A percentile compares a stretch with the other conserved stretches of the same genome.
Conservation (phyloP, 2,888 invertebrate genomes). For the Sinotaia quadrata region DNA sequence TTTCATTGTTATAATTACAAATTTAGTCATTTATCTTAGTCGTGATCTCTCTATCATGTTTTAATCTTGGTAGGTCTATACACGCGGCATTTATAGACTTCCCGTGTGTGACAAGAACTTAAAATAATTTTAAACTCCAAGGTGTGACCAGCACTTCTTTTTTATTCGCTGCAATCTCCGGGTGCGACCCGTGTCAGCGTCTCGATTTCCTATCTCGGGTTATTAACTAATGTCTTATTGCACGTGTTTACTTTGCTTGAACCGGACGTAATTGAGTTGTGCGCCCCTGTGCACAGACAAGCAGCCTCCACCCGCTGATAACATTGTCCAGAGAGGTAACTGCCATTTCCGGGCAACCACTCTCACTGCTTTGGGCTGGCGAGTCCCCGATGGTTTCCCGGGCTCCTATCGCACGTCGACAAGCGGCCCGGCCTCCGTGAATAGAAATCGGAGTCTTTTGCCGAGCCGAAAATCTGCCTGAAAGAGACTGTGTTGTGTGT, state of each 20-base stretch:
- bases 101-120: too few species aligned
- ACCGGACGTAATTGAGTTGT: constrained; percentile 6
- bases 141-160: too few species aligned
- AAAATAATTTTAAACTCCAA: too few species aligned
- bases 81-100: too few species aligned
- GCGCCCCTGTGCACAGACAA: constrained; percentile 4
- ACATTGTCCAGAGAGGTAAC: constrained; percentile 10
- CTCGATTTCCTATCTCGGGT: constrained; percentile 6
- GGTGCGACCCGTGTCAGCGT: neutral
- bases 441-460: neutral
- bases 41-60: too few species aligned
- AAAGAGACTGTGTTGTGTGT: too few species aligned
- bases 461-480: neutral
- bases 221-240: constrained; percentile 6
- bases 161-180: neutral
- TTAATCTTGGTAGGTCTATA: too few species aligned
- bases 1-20: too few species aligned
- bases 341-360: constrained; percentile 17
- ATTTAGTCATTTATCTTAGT: too few species aligned
- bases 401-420: constrained; percentile 10
- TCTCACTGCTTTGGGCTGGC: neutral
- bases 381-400: constrained; percentile 2
- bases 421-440: neutral
- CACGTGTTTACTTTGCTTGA: constrained; percentile 9
- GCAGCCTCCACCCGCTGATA: constrained; percentile 16